Evolutionary conservation across 2,797 vertebrate species (phyloP).

Genomic region (Xerus rutilus): DNA sequence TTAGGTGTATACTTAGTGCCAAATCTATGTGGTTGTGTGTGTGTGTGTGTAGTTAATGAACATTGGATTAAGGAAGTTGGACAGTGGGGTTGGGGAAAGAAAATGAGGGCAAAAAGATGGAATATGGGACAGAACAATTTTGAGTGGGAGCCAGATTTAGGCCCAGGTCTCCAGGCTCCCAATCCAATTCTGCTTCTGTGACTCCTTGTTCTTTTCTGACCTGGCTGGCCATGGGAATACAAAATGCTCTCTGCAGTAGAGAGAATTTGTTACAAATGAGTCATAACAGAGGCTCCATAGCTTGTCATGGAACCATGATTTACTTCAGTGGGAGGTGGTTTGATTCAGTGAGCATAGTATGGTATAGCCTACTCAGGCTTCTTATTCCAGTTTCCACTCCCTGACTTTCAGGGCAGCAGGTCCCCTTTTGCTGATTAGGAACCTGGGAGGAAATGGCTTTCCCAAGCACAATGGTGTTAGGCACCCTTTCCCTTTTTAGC

Average conservation of each 20-base stretch:
- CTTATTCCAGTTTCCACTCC: not conserved
- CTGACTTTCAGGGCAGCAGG: not conserved
- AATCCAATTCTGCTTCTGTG: constrained; percentile 11
- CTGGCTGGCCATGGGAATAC: not conserved
- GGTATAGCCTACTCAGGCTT: not conserved
- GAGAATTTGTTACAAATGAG: constrained; percentile 50
- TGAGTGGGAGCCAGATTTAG: not conserved
- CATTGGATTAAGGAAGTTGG: not conserved
- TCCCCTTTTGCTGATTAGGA: not conserved
- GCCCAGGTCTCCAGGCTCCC: not conserved
- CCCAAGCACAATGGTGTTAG: not conserved
- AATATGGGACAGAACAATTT: not conserved
- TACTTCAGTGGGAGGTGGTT: not conserved
- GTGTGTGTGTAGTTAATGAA: not conserved
- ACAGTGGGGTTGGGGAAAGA: not conserved
- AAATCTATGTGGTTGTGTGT: not conserved
- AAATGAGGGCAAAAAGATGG: not conserved
- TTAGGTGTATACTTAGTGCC: not conserved
- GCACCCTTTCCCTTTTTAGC: not conserved
- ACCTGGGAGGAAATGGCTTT: constrained; percentile 44
- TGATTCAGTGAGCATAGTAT: not conserved
- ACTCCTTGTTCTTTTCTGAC: constrained; percentile 30
- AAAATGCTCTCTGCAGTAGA: not conserved
- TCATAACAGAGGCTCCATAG: constrained; percentile 17
- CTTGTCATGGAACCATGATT: constrained; percentile 21